Evolutionary conservation across 2,797 vertebrate species (phyloP), one percentile per base, ranked within the genome.

Genomic region (Melanotaenia pygmaea): DNA sequence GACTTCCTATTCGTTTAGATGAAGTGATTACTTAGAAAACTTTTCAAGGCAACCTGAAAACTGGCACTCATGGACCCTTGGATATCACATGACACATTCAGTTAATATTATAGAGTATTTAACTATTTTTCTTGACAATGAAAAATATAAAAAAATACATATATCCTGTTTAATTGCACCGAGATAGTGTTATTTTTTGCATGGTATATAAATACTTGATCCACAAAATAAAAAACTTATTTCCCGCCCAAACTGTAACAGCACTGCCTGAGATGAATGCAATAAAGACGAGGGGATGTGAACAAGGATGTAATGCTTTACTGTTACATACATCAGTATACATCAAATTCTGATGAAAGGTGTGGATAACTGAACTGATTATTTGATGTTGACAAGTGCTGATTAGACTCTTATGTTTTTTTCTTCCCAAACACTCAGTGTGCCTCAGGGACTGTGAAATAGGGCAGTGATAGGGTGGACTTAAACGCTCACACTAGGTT

Each of bases 341-440:
- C 43, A 50, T 26, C 12, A 18, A 74, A 63, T 67, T 24, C 67
- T 53, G 59, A 59, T 70, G 62, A 61, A 18, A 51, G 43, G 13
- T 67, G 61, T 26, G 9, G 72, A 76, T 70, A 61, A 57, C 64
- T 12, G 12, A 38, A 59, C 13, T 59, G 61, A 79, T 76, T 72
- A 80, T 75, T 59, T 72, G 54, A 5, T 50, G 45, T 47, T 66
- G 62, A 68, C 73, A 63, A 63, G 56, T 59, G 53, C 61, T 72
- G 74, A 80, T 84, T 70, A 74, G 64, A 62, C 63, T n/a, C 5
- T 60, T 70, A 64, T 76, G 76, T n/a, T 78, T 76, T 76, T 78
- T 67, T 77, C 72, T 40, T 51, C 32, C 64, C 20, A 43, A 64
- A 79, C 54, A 68, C 61, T 67, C 51, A 60, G 35, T 70, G 2